Conservation (phyloP, 2,113 vertebrate genomes). For the Sapayoa aenigma region DNA sequence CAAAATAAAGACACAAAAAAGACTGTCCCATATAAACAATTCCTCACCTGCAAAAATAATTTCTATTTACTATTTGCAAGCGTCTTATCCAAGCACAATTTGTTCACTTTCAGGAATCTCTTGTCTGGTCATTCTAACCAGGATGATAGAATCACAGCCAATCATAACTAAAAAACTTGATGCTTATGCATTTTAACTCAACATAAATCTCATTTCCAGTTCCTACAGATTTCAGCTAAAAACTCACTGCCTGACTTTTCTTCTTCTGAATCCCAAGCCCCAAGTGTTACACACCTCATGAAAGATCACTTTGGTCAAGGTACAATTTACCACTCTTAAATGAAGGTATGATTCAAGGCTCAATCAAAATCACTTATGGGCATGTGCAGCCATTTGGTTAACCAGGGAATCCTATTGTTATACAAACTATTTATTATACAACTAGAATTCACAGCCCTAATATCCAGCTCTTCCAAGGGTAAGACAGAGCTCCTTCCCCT, state of each 20-base stretch:
- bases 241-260: neutral
- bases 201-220: neutral
- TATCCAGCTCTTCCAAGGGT: neutral
- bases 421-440: neutral
- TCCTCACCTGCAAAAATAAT: neutral
- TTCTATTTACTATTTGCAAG: neutral
- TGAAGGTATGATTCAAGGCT: neutral
- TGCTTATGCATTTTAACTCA: neutral
- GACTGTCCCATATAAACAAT: neutral
- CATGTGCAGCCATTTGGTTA: neutral
- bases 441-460: neutral
- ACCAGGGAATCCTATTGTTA: neutral
- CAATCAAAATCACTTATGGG: neutral
- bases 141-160: neutral
- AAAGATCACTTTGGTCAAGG: neutral
- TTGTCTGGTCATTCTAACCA: neutral
- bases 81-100: neutral
- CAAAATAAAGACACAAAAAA: neutral
- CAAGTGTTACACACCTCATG: rapidly evolving
- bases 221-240: neutral
- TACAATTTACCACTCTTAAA: neutral
- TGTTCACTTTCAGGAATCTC: neutral
- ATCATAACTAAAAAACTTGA: neutral
- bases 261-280: neutral
- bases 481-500: neutral